Evolutionary conservation across 2,797 vertebrate genomes (phyloP).

Genomic region (Pantherophis alleghaniensis): DNA sequence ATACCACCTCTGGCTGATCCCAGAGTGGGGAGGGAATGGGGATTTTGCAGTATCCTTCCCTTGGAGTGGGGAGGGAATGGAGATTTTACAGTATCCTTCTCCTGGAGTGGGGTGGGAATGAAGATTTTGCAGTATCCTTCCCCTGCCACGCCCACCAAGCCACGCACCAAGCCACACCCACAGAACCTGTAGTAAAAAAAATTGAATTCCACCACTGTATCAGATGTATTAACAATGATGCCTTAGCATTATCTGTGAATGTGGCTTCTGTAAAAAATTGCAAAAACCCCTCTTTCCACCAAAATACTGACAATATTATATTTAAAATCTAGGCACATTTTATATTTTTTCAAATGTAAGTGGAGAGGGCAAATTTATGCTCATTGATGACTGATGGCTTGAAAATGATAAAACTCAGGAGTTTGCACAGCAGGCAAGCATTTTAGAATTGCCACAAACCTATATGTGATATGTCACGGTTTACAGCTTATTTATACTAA

Average conservation of each 20-base stretch:
- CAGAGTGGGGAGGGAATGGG: too few relatives aligned
- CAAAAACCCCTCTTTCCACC: neutral
- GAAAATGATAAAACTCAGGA: constrained; percentile 10
- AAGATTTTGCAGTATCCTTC: too few relatives aligned
- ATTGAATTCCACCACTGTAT: too few relatives aligned
- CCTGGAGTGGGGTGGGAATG: too few relatives aligned
- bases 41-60: too few relatives aligned
- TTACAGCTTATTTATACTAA: constrained; percentile 30
- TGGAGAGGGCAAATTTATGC: neutral
- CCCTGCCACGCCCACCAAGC: too few relatives aligned
- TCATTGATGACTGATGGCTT: constrained; percentile 2
- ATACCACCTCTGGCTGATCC: too few relatives aligned
- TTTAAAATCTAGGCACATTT: neutral
- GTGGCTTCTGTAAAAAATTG: neutral
- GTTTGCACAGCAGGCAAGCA: neutral
- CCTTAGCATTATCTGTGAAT: neutral
- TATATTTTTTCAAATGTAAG: neutral
- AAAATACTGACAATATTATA: neutral
- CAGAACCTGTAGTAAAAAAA: too few relatives aligned
- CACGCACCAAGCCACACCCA: too few relatives aligned
- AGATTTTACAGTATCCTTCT: too few relatives aligned
- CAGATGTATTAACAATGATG: neutral
- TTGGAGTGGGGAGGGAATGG: too few relatives aligned
- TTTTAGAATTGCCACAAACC: constrained; percentile 27
- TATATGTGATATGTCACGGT: neutral